A percentile compares a stretch with the other conserved stretches of the same genome.
These are phyloP conservation scores for Torymus texanus DNA, from an alignment of 2,888 invertebrate species.

Conservation along the genomic window DNA sequence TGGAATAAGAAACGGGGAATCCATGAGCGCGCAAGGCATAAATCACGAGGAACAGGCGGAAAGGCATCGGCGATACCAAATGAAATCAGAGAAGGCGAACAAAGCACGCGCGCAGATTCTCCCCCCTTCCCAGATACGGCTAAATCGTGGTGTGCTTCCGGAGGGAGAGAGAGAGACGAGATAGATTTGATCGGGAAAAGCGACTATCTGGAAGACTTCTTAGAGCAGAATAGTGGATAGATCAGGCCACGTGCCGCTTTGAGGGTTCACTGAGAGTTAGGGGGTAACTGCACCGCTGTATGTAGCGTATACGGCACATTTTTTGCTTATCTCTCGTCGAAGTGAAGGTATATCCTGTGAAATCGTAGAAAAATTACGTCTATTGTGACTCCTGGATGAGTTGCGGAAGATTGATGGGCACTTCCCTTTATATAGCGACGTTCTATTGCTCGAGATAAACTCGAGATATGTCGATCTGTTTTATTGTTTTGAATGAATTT, in stretches of 20 bases:
- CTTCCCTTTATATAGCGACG: no score
- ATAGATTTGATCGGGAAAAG: slow-evolving; percentile 47
- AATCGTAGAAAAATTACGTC: slow-evolving; percentile 32
- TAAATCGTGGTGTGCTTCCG: slow-evolving; percentile 15
- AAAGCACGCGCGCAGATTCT: slow-evolving; percentile 19
- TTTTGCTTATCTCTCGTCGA: background rate
- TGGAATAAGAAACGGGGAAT: slow-evolving; percentile 3
- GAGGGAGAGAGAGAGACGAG: background rate
- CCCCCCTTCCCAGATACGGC: background rate
- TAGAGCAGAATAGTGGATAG: slow-evolving; percentile 8
- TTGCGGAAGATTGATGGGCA: no score
- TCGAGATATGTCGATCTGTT: no score
- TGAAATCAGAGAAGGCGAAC: slow-evolving; percentile 51
- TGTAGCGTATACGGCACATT: background rate
- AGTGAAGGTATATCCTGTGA: slow-evolving; percentile 1
- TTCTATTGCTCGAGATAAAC: no score
- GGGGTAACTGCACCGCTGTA: background rate
- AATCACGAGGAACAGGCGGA: slow-evolving; percentile 45
- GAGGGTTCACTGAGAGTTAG: no score
- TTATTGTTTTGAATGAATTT: no score
- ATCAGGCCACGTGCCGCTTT: slow-evolving; percentile 27
- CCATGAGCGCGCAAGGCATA: slow-evolving; percentile 30
- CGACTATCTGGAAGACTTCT: slow-evolving; percentile 48
- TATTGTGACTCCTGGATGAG: no score
- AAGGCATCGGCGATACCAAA: slow-evolving; percentile 39